A percentile compares a stretch with the other conserved stretches of the same genome.
phyloP scores from a whole-genome alignment of 2,888 invertebrate species.

The Drosophila heteroneura region DNA sequence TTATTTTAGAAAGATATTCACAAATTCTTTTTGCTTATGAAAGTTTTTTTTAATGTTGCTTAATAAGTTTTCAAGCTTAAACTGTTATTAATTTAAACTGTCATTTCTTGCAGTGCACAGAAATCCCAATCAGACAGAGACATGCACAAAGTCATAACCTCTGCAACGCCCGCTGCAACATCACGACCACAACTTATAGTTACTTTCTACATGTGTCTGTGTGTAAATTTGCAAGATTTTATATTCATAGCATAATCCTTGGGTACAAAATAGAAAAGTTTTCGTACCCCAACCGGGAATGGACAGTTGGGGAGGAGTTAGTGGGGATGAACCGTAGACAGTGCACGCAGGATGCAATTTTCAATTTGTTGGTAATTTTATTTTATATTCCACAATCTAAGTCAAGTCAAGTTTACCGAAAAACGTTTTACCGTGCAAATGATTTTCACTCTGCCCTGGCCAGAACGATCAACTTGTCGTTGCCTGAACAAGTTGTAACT shows the following conservation, averaged over 20 bases:
- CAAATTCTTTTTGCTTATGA: not conserved
- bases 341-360: slow-evolving; percentile 78
- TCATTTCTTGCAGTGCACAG: slow-evolving; percentile 57
- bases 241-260: slow-evolving; percentile 79
- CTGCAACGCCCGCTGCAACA: slow-evolving; percentile 50
- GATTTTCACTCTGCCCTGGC: slow-evolving; percentile 69
- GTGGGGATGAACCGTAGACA: slow-evolving; percentile 17
- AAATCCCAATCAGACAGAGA: slow-evolving; percentile 28
- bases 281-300: slow-evolving; percentile 50
- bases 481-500: slow-evolving; percentile 66
- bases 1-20: not conserved
- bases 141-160: slow-evolving; percentile 58
- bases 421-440: slow-evolving; percentile 80
- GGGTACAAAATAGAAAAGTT: slow-evolving; percentile 77
- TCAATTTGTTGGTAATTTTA: slow-evolving; percentile 80
- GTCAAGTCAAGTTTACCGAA: slow-evolving; percentile 79
- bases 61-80: not conserved
- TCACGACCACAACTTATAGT: slow-evolving; percentile 72
- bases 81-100: slow-evolving; percentile 16
- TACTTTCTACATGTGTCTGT: slow-evolving; percentile 47
- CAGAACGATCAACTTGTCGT: slow-evolving; percentile 32
- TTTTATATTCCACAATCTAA: slow-evolving; percentile 79
- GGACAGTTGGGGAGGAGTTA: not conserved
- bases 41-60: not conserved
- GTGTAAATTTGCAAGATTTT: slow-evolving; percentile 77